Conservation (phyloP, 2,888 invertebrate species). For the Argyresthia goedartella region DNA sequence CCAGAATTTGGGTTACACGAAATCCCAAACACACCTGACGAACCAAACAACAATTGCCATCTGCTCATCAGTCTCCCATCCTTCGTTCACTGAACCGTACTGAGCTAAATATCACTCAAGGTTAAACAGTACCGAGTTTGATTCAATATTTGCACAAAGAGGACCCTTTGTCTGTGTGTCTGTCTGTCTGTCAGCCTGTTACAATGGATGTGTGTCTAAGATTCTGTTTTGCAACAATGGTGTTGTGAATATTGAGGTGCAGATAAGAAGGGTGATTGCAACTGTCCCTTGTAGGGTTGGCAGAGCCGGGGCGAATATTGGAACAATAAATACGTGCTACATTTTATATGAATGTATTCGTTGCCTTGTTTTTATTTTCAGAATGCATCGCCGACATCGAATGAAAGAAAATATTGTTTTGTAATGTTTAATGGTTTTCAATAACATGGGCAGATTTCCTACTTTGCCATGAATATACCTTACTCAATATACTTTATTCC, state of each 20-base stretch:
- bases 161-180: not conserved
- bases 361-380: too few species aligned
- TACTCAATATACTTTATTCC: too few species aligned
- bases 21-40: too few species aligned
- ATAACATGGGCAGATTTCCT: too few species aligned
- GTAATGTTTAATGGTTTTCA: too few species aligned
- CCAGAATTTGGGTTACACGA: too few species aligned
- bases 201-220: slow-evolving; percentile 43
- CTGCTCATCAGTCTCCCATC: not conserved
- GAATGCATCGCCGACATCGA: too few species aligned
- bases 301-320: slow-evolving; percentile 14
- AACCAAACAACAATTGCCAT: not conserved
- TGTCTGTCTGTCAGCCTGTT: slow-evolving; percentile 1
- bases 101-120: not conserved
- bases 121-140: not conserved
- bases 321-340: not conserved
- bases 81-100: not conserved
- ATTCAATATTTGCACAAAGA: not conserved
- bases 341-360: not conserved
- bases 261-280: slow-evolving; percentile 43
- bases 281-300: slow-evolving; percentile 31
- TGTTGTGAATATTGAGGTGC: slow-evolving; percentile 26
- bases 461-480: too few species aligned
- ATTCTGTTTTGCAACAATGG: slow-evolving; percentile 32
- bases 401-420: too few species aligned